Base-by-base conservation (phyloP, 2,888 invertebrate species). In the Noctua janthina region DNA sequence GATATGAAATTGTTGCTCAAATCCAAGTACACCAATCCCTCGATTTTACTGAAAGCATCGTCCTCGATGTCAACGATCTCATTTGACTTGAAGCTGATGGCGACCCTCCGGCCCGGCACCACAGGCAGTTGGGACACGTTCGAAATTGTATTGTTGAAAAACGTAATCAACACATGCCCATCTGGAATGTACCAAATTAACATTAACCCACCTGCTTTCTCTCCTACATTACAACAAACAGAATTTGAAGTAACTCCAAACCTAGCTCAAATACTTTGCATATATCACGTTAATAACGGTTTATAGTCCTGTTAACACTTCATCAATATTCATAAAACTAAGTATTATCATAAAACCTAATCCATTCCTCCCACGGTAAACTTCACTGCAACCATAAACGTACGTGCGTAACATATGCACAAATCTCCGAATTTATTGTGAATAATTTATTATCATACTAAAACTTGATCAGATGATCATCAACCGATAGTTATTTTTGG, bases 1-100 rank as follows among this genome's bases (percentile, higher is more conserved):
- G 97, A 95, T 78, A 98, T 94, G 46, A 90, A 91, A 90, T 98
- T 98, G 88, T 97, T 96, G 93, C 97, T 97, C 83, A 98, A 93
- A 91, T 97, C 97, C 90, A 97, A 93, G 86, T 96, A 97, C 68
- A 96, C 96, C 62, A 97, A 92, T 69, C 95, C 94, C 74, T 95
- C 93, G 54, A 97, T 92, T 83, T 97, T 96, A 75, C 95, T 95
- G 91, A 98, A 97, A 1, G 97, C 95, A 70, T 97, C 97, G 56
- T 95, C 94, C 39, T 95, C 96, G 78, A 98, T 95, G 80, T 97
- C 96, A 35, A 91, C 91, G 51, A 98, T 97, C 82, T 94, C 92
- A 91, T 97, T 97, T 62, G 96, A 94, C 83, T 97, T 96, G 89
- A 97, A 97, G 80, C 94, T 96, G 86, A 98, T 92, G n/a, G 97